phyloP scores from a whole-genome alignment of 2,113 vertebrate genomes.

The Globicephala melas region DNA sequence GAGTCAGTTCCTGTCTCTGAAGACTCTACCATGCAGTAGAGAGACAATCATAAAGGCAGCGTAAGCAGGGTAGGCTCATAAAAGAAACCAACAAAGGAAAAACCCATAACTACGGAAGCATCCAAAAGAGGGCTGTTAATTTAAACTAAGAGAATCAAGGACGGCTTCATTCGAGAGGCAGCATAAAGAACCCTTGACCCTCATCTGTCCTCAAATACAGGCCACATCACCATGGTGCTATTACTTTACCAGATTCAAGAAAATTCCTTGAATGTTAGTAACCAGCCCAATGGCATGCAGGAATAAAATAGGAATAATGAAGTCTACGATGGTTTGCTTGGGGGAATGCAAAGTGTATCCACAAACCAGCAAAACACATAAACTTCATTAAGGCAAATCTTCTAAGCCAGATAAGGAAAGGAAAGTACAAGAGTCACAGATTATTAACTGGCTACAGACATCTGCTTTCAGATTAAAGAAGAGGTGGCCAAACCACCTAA shows the following conservation, averaged over 20 bases:
- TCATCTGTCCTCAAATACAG: neutral
- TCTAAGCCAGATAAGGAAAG: constrained; percentile 34
- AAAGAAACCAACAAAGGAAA: neutral
- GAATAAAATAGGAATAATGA: neutral
- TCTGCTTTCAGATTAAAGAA: constrained; percentile 11
- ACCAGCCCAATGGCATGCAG: neutral
- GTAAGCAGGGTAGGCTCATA: neutral
- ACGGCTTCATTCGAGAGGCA: neutral
- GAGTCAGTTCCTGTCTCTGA: neutral
- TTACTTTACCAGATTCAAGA: neutral
- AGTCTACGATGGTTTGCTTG: neutral
- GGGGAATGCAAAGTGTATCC: neutral
- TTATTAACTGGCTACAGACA: constrained; percentile 27
- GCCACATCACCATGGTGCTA: neutral
- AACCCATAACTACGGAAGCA: fast-evolving
- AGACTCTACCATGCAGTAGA: neutral
- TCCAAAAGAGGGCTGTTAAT: neutral
- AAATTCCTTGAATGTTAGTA: neutral
- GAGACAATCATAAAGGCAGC: neutral
- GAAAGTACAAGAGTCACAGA: neutral
- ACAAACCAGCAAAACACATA: constrained; percentile 11
- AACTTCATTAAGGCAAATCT: constrained; percentile 26
- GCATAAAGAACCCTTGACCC: neutral
- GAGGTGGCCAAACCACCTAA: neutral
- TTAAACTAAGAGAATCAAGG: neutral